These are phyloP conservation scores for Reticulitermes lucifugus DNA, from an alignment of 2,888 invertebrate species.

Conservation along the genomic window DNA sequence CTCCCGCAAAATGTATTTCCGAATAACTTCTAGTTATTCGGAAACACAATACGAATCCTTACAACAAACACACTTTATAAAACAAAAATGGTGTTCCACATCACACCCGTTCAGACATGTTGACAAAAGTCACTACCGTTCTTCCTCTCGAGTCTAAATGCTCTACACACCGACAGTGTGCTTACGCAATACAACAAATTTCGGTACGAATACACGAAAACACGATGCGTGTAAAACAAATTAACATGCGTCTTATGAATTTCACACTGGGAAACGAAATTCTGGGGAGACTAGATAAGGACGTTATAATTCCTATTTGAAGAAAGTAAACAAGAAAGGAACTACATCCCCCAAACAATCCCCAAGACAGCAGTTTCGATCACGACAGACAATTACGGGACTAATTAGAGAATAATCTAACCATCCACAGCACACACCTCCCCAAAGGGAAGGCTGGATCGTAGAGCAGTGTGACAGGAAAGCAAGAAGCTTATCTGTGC, in stretches of 20 bases:
- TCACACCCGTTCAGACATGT: too few relatives aligned
- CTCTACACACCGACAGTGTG: too few relatives aligned
- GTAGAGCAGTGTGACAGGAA: background rate
- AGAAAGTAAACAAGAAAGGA: too few relatives aligned
- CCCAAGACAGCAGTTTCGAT: constrained; percentile 12
- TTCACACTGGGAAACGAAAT: background rate
- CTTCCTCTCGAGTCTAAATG: too few relatives aligned
- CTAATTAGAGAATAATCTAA: constrained; percentile 45
- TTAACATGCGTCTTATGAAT: background rate
- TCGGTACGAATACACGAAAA: background rate
- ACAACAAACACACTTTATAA: too few relatives aligned
- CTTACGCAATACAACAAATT: too few relatives aligned
- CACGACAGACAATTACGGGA: constrained; percentile 42
- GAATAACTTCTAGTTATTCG: too few relatives aligned
- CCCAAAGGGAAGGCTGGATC: background rate
- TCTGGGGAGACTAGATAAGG: background rate
- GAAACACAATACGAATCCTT: too few relatives aligned
- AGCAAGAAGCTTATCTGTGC: background rate
- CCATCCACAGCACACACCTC: background rate
- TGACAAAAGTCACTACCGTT: too few relatives aligned
- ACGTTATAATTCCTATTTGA: too few relatives aligned
- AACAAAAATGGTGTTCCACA: too few relatives aligned
- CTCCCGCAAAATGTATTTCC: too few relatives aligned
- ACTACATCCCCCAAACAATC: background rate
- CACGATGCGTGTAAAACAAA: background rate